Evolutionary conservation across 2,888 invertebrate genomes (phyloP).

Genomic region (Synanthedon andrenaeformis): DNA sequence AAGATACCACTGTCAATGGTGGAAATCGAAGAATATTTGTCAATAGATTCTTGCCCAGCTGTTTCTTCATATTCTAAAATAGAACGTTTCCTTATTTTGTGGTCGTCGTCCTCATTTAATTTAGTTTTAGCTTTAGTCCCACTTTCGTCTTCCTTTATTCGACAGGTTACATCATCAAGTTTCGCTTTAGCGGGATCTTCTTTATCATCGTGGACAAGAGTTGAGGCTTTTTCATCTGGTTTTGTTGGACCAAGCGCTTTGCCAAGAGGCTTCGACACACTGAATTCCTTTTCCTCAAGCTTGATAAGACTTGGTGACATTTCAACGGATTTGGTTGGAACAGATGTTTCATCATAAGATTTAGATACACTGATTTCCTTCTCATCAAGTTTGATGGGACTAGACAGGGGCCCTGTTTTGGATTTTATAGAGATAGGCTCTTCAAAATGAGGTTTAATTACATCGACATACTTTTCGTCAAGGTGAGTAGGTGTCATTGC

Average conservation of each 20-base stretch:
- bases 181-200: neutral
- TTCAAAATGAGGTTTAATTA: too few relatives aligned
- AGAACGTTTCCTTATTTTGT: constrained; percentile 3
- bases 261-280: neutral
- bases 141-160: neutral
- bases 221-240: neutral
- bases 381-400: too few relatives aligned
- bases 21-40: constrained; percentile 21
- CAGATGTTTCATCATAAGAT: constrained; percentile 3
- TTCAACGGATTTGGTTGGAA: constrained; percentile 3
- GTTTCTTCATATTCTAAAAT: constrained; percentile 10
- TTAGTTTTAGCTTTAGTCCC: neutral
- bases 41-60: constrained; percentile 10
- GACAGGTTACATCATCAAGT: neutral
- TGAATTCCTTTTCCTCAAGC: neutral
- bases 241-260: neutral
- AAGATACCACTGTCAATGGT: constrained; percentile 27
- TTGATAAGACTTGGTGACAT: neutral
- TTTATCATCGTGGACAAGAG: neutral
- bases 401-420: neutral
- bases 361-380: neutral
- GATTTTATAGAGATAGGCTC: too few relatives aligned
- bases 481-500: neutral
- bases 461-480: neutral
- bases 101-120: constrained; percentile 12